Base-by-base conservation (phyloP, 2,888 invertebrate genomes). In the Ophonus ardosiacus region DNA sequence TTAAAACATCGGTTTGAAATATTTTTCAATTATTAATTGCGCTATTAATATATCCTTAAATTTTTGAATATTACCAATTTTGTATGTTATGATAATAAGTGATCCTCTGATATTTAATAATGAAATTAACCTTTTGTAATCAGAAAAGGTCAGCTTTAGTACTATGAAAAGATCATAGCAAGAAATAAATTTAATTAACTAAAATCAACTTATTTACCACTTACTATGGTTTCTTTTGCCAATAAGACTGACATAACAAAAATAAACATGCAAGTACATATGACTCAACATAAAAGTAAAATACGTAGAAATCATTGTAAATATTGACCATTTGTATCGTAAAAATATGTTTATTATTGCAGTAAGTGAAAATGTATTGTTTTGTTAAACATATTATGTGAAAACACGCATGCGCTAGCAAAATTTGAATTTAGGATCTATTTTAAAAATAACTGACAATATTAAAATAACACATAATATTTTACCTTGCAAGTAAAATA, bases 141-240 rank as follows among this genome's bases (percentile, higher is more conserved):
- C 31, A 61, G 13, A 7, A 68, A 68, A 68, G 68, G 68, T 68
- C 68, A 68, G 21, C 31, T 40, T 10, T 7, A 8, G 43, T 13
- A 51, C 10, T 4, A 63, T 13, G 56, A 15, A 56, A 59, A 59
- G 4, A 17, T 59, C 18, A 59, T 59, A 59, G 56, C 56, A 21
- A 63, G 63, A 24, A 24, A 0, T n/a, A 68, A 68, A 68, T 68
- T 68, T 1, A 68, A 68, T 68, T 68, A 68, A 38, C 21, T 38
- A 31, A 68, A 68, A 68, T 68, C 38, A n/a, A 68, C 24, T 68
- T 68, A 63, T 18, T 63, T 63, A 13, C 31, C 13, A 63, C 18
- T 21, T 63, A 10, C 2, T 21, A 13, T 21, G 63, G 63, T 10
- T 63, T 63, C 63, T 63, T 8, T 31, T 24, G 63, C 63, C 21